Conservation (phyloP, 1,140 invertebrate genomes). For the Drosophila repleta region DNA sequence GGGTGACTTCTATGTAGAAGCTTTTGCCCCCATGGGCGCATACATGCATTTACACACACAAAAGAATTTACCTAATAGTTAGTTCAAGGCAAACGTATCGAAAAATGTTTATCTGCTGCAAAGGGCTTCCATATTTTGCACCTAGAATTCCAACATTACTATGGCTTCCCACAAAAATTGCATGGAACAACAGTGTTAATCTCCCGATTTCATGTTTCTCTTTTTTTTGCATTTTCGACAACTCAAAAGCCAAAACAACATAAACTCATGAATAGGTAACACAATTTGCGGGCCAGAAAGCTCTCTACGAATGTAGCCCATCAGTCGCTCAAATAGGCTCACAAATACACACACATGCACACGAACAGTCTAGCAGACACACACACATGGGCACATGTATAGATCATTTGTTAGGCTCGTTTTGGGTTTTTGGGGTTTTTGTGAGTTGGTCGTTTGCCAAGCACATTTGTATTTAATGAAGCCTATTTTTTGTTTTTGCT, state of each 20-base stretch:
- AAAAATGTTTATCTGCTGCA: slow-evolving; percentile 16
- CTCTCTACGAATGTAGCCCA: slow-evolving; percentile 1
- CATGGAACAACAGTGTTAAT: background rate
- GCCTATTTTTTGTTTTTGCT: slow-evolving; percentile 60
- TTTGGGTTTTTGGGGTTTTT: slow-evolving; percentile 41
- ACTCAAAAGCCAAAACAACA: slow-evolving; percentile 1
- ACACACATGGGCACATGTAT: background rate
- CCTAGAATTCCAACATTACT: slow-evolving; percentile 4
- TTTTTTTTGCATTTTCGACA: background rate
- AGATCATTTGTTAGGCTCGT: slow-evolving; percentile 57
- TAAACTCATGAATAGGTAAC: slow-evolving; percentile 26
- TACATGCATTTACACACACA: background rate
- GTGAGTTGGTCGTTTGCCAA: slow-evolving; percentile 53
- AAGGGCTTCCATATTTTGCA: background rate
- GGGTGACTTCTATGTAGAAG: slow-evolving; percentile 11
- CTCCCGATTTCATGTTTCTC: background rate
- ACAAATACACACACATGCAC: slow-evolving; percentile 1
- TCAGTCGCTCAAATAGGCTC: slow-evolving; percentile 26
- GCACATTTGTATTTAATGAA: slow-evolving; percentile 76
- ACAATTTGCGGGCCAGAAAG: slow-evolving; percentile 50
- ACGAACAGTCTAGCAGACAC: slow-evolving; percentile 6
- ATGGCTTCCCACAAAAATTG: background rate
- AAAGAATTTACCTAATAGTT: slow-evolving; percentile 47
- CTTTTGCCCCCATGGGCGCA: background rate
- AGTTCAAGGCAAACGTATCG: slow-evolving; percentile 3